A percentile compares a stretch with the other conserved stretches of the same genome.
phyloP scores from a whole-genome alignment of 2,797 vertebrate species.

The Otolemur crassicaudatus region DNA sequence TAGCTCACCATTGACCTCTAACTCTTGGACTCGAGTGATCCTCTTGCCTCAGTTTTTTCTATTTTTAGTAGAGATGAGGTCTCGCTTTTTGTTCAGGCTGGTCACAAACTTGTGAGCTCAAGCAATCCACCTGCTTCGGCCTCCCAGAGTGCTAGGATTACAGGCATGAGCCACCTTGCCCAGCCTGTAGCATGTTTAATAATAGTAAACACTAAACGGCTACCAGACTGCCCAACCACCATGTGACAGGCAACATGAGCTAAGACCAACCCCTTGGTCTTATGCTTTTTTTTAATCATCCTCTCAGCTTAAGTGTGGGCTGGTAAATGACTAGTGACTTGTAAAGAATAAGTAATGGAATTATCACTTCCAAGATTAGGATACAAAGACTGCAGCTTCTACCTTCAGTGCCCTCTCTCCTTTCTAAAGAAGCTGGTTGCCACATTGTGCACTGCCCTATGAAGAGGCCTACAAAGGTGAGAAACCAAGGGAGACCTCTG shows the following conservation, averaged over 20 bases:
- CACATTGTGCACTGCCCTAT: background rate
- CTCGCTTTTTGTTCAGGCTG: too few species aligned
- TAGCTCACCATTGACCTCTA: too few species aligned
- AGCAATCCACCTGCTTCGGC: too few species aligned
- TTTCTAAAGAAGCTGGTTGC: background rate
- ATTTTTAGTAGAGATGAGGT: too few species aligned
- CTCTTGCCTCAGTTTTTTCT: too few species aligned
- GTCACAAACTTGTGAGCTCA: too few species aligned
- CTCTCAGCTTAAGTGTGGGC: background rate
- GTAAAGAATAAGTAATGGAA: background rate
- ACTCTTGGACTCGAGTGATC: too few species aligned
- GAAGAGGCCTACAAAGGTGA: background rate
- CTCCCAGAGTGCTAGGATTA: too few species aligned
- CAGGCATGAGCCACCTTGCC: too few species aligned
- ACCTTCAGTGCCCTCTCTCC: rapidly evolving
- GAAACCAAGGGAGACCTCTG: background rate
- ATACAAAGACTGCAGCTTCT: background rate
- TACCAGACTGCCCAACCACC: rapidly evolving
- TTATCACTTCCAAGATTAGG: background rate
- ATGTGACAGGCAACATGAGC: background rate
- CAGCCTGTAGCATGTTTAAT: background rate
- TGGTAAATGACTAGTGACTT: background rate
- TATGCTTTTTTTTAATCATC: background rate
- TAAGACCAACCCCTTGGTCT: too few species aligned
- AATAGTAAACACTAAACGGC: background rate